A percentile compares a stretch with the other conserved stretches of the same genome.
Conservation (phyloP, 2,113 vertebrate species). For the Aplodontia rufa region DNA sequence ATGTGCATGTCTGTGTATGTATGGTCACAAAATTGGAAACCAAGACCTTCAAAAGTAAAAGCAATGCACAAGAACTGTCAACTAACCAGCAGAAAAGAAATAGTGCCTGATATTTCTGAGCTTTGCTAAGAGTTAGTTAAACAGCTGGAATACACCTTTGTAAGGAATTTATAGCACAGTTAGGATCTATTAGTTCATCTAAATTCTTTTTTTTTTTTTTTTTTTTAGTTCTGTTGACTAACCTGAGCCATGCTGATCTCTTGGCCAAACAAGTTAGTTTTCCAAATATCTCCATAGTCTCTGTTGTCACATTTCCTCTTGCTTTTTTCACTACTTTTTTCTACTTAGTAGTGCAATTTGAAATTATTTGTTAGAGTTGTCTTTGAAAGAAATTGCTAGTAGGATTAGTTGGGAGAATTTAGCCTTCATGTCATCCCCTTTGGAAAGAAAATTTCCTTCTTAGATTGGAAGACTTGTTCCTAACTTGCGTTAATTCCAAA, state of each 20-base stretch:
- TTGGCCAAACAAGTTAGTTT: not conserved
- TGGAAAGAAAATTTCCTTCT: not conserved
- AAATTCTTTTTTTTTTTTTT: not conserved
- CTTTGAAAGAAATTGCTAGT: conserved; percentile 34
- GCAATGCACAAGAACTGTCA: not conserved
- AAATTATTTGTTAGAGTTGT: not conserved
- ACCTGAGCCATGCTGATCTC: not conserved
- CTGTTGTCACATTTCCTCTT: not conserved
- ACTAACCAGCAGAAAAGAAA: not conserved
- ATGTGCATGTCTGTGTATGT: not conserved
- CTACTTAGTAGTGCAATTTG: not conserved
- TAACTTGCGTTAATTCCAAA: not conserved
- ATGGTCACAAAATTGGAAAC: not conserved
- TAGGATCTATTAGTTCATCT: not conserved
- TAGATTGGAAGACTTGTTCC: not conserved
- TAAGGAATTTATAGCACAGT: not conserved
- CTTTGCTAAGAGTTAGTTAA: not conserved
- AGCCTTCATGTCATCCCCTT: not conserved
- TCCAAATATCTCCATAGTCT: not conserved
- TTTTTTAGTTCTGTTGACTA: not conserved
- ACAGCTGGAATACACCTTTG: not conserved
- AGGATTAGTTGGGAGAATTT: not conserved
- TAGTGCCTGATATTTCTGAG: not conserved
- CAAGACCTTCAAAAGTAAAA: not conserved
- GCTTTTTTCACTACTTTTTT: not conserved